A percentile compares a stretch with the other conserved stretches of the same genome.
Conservation (phyloP, 2,888 invertebrate genomes). For the Lepidonotus clava region DNA sequence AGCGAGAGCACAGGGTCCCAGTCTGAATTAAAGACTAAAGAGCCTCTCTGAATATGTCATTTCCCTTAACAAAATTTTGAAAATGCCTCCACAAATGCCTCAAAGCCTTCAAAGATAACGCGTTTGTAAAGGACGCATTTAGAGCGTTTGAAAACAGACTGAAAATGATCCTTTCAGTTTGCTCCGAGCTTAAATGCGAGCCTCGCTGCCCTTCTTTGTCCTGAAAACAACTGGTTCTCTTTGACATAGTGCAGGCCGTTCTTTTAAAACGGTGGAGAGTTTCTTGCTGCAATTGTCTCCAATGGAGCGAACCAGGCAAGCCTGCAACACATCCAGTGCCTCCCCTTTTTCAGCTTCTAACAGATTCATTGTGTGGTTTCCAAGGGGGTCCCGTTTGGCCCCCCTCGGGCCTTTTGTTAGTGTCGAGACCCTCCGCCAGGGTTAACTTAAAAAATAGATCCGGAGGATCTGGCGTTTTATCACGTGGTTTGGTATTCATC, state of each 20-base stretch:
- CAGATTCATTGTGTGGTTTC: neutral
- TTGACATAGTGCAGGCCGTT: neutral
- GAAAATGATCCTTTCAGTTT: too few relatives aligned
- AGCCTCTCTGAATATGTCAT: neutral
- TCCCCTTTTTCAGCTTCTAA: too few relatives aligned
- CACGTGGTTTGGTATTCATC: constrained; percentile 18
- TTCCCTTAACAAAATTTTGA: neutral
- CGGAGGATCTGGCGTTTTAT: neutral
- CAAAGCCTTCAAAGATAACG: too few relatives aligned
- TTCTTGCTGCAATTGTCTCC: neutral
- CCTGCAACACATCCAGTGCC: too few relatives aligned
- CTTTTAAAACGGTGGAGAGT: neutral
- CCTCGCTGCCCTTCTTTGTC: neutral
- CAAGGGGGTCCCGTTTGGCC: neutral
- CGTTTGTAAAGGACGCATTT: too few relatives aligned
- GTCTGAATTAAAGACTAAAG: neutral
- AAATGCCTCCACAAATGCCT: neutral
- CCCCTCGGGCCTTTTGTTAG: neutral
- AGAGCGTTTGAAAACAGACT: too few relatives aligned
- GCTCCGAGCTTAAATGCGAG: neutral
- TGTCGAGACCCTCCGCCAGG: constrained; percentile 1
- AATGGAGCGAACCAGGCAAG: neutral
- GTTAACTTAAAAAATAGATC: neutral
- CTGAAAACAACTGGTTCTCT: neutral
- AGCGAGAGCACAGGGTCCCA: too few relatives aligned